Conservation (phyloP, 2,113 vertebrate genomes). For the Noturus placidus region DNA sequence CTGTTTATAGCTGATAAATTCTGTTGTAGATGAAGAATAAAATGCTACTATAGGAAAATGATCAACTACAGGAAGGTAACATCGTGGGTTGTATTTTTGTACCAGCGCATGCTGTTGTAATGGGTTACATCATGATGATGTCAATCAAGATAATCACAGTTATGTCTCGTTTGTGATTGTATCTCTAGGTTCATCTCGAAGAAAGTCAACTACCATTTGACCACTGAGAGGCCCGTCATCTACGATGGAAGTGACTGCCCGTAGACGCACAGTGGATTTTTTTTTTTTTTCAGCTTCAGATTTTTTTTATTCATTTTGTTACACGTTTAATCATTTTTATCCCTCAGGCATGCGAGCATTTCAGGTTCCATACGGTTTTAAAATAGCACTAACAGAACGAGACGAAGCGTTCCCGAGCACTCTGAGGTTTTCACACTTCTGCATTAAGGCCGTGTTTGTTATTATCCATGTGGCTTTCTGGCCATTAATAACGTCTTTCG, state of each 20-base stretch:
- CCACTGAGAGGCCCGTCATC: slow-evolving; percentile 85
- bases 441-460: background rate
- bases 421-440: background rate
- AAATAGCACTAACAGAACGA: background rate
- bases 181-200: slow-evolving; percentile 89
- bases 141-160: background rate
- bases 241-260: slow-evolving; percentile 92
- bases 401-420: background rate
- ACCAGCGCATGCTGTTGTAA: background rate
- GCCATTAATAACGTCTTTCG: background rate
- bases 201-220: slow-evolving; percentile 88
- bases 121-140: background rate
- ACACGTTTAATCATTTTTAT: background rate
- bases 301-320: background rate
- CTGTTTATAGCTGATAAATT: background rate
- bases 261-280: slow-evolving; percentile 44
- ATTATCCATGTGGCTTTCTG: background rate
- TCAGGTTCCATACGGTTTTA: slow-evolving; percentile 21
- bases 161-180: slow-evolving; percentile 5
- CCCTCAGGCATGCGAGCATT: slow-evolving; percentile 28
- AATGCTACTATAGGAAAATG: background rate
- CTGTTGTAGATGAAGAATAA: background rate
- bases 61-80: background rate
- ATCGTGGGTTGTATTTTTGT: background rate
- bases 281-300: background rate